Evolutionary conservation across 2,113 vertebrate species (phyloP).

Genomic region (Ptilonorhynchus violaceus): DNA sequence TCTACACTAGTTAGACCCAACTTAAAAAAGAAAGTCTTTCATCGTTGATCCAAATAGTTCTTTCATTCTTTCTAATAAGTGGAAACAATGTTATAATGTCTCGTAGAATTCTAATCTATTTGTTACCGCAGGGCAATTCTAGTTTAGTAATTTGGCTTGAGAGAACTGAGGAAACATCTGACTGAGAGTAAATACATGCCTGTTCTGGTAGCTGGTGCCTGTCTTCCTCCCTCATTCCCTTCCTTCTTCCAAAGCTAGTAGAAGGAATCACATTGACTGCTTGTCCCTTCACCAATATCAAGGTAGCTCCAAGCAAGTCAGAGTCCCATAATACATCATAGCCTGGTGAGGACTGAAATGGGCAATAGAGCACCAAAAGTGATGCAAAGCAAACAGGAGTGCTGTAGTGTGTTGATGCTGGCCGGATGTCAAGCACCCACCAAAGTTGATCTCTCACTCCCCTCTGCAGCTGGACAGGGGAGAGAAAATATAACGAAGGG

Average conservation of each 20-base stretch:
- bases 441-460: background rate
- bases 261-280: background rate
- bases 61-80: background rate
- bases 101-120: background rate
- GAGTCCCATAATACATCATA: background rate
- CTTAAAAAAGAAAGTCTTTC: background rate
- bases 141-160: background rate
- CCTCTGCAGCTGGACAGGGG: background rate
- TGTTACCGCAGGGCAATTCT: background rate
- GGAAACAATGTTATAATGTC: background rate
- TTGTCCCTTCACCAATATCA: background rate
- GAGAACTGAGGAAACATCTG: background rate
- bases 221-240: background rate
- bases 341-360: background rate
- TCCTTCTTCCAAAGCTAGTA: background rate
- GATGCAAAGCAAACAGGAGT: background rate
- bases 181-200: background rate
- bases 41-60: background rate
- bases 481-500: background rate
- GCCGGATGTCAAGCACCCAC: background rate
- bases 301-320: background rate
- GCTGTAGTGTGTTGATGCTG: background rate
- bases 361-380: background rate
- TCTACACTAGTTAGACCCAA: background rate
- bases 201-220: background rate